A percentile compares a stretch with the other conserved stretches of the same genome.
These are phyloP conservation scores for Mizuhopecten yessoensis DNA, from an alignment of 1,140 invertebrate genomes.

Conservation along the genomic window DNA sequence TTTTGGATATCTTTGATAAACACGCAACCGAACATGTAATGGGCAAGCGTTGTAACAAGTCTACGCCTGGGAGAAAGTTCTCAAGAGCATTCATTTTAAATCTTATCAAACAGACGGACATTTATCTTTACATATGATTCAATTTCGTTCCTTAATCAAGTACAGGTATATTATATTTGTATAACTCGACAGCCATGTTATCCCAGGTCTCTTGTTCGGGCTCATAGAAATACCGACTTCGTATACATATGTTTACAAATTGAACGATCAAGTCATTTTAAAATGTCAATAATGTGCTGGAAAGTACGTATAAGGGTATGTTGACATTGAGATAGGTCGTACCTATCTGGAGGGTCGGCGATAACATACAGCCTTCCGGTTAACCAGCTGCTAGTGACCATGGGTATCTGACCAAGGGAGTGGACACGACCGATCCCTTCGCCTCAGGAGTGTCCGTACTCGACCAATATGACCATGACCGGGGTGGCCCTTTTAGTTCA, in stretches of 20 bases:
- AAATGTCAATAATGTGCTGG: background rate
- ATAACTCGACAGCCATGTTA: background rate
- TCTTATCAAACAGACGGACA: conserved; percentile 14
- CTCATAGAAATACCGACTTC: conserved; percentile 24
- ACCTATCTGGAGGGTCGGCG: background rate
- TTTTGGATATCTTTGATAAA: background rate
- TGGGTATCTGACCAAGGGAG: background rate
- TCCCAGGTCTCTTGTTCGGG: background rate
- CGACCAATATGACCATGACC: too few relatives aligned
- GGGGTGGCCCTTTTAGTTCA: too few relatives aligned
- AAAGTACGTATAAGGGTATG: background rate
- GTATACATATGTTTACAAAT: conserved; percentile 24
- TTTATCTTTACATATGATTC: conserved; percentile 15
- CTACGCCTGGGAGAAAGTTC: background rate
- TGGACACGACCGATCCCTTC: background rate
- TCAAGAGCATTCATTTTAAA: background rate
- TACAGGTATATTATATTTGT: background rate
- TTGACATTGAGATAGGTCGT: background rate
- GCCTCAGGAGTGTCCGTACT: background rate
- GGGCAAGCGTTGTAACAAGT: background rate
- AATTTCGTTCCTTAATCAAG: background rate
- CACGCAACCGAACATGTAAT: background rate
- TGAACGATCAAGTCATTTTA: conserved; percentile 10
- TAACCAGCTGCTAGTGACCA: background rate
- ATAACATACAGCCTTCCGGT: background rate